Evolutionary conservation across 2,888 invertebrate species (phyloP).

Genomic region (Drosophila eohydei): DNA sequence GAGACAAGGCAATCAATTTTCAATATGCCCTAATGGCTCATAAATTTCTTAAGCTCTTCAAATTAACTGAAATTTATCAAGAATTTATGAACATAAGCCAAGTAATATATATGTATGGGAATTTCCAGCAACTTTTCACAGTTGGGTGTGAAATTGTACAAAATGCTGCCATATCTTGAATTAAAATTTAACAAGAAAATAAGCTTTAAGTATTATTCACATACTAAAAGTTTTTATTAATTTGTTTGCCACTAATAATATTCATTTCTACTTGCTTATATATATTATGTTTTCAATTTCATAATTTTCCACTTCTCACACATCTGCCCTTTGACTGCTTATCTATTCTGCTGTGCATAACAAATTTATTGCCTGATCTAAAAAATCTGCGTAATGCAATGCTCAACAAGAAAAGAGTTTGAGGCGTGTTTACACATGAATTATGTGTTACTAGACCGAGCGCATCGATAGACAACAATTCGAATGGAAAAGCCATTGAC

Average conservation of each 20-base stretch:
- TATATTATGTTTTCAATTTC: background rate
- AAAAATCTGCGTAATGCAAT: conserved; percentile 36
- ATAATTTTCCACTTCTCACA: conserved; percentile 18
- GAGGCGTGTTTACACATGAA: conserved; percentile 75
- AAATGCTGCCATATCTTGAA: too few relatives aligned
- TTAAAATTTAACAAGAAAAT: background rate
- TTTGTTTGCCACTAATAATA: background rate
- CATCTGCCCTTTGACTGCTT: conserved; percentile 8
- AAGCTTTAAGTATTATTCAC: background rate
- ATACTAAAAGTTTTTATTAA: background rate
- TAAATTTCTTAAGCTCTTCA: too few relatives aligned
- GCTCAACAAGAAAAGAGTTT: conserved; percentile 13
- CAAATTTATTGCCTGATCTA: conserved; percentile 39
- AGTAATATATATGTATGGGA: too few relatives aligned
- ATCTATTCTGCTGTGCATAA: conserved; percentile 28
- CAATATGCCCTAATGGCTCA: too few relatives aligned
- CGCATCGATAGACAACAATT: conserved; percentile 1
- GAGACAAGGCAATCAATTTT: too few relatives aligned
- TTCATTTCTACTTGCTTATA: background rate
- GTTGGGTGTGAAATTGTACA: too few relatives aligned
- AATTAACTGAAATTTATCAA: too few relatives aligned
- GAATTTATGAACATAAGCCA: too few relatives aligned
- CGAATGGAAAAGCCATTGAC: conserved; percentile 27
- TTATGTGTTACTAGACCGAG: conserved; percentile 53
- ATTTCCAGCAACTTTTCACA: too few relatives aligned